Evolutionary conservation across 2,113 vertebrate species (phyloP).

Genomic region (Corynorhinus townsendii): DNA sequence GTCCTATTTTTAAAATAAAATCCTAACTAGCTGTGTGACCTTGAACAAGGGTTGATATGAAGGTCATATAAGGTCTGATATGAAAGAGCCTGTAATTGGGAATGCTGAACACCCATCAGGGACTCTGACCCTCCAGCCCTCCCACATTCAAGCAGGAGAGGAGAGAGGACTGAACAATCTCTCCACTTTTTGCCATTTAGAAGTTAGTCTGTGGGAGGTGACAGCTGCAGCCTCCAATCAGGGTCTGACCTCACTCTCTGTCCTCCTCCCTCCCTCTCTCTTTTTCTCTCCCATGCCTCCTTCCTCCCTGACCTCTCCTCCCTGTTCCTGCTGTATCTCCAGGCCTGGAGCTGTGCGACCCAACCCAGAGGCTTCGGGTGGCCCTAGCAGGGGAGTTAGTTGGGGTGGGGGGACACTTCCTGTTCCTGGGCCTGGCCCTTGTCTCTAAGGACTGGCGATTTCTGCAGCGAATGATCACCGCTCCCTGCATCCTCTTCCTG

Average conservation of each 20-base stretch:
- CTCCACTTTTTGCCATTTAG: neutral
- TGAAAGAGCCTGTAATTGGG: neutral
- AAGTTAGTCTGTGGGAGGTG: slow-evolving; percentile 31
- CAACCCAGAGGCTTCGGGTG: slow-evolving; percentile 84
- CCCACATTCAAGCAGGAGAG: slow-evolving; percentile 10
- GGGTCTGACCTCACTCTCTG: slow-evolving; percentile 53
- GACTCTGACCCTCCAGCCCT: neutral
- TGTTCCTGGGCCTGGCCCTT: slow-evolving; percentile 88
- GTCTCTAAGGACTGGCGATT: slow-evolving; percentile 89
- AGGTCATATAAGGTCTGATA: slow-evolving; percentile 20
- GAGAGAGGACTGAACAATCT: neutral
- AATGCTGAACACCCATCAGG: neutral
- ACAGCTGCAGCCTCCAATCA: neutral
- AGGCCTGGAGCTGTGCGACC: slow-evolving; percentile 92
- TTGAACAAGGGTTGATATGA: slow-evolving; percentile 15
- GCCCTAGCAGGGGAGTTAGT: slow-evolving; percentile 86
- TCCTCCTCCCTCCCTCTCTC: neutral
- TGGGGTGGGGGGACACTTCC: slow-evolving; percentile 86
- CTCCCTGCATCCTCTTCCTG: slow-evolving; percentile 88
- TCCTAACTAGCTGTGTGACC: neutral
- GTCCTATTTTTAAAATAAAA: neutral
- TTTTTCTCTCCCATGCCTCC: neutral
- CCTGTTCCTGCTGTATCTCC: slow-evolving; percentile 47
- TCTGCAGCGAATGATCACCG: slow-evolving; percentile 86
- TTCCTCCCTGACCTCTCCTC: slow-evolving; percentile 9